A percentile compares a stretch with the other conserved stretches of the same genome.
Conservation (phyloP, 2,113 vertebrate species). For the Muntiacus muntjak region DNA sequence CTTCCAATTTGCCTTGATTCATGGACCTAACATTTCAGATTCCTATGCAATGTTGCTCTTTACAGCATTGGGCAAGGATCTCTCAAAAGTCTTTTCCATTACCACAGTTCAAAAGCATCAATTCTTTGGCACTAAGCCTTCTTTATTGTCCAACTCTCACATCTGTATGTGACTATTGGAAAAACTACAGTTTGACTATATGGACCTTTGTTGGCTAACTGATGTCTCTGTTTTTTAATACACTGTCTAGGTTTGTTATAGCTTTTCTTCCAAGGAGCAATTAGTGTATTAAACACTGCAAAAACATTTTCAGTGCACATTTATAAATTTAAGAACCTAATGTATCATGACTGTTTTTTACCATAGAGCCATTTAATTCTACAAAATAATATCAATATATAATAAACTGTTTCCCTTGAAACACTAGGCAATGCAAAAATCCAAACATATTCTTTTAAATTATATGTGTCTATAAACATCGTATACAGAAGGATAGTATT, state of each 20-base stretch:
- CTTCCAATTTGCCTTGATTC: background rate
- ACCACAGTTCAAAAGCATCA: background rate
- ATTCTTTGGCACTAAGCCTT: background rate
- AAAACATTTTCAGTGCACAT: background rate
- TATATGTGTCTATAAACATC: background rate
- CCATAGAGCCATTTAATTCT: background rate
- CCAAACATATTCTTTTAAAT: background rate
- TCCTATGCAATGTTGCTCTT: background rate
- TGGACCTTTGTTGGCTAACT: background rate
- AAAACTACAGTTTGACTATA: background rate
- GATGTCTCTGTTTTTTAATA: background rate
- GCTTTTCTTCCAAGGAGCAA: background rate
- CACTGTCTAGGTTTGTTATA: background rate
- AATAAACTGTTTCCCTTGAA: background rate
- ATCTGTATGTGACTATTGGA: background rate
- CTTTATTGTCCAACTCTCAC: background rate
- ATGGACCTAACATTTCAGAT: background rate
- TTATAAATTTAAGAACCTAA: background rate
- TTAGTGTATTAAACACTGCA: background rate
- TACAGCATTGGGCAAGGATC: background rate
- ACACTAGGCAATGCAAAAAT: background rate
- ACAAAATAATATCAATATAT: background rate
- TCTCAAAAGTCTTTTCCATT: background rate
- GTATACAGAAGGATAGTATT: background rate
- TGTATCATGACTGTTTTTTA: background rate